phyloP scores from a whole-genome alignment of 2,113 vertebrate species.

The Megaleporinus macrocephalus region DNA sequence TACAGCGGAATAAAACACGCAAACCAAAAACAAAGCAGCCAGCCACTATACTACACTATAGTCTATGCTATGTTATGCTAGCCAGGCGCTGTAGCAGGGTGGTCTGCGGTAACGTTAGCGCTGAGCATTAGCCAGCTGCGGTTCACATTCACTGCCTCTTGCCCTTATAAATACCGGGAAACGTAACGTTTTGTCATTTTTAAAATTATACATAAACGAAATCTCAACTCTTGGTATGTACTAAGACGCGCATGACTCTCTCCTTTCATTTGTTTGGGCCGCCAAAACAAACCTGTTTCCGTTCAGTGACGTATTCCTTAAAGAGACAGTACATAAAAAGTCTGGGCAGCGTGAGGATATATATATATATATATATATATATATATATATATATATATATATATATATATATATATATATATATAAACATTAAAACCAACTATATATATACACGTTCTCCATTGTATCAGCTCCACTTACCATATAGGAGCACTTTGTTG shows the following conservation, averaged over 20 bases:
- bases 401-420: too few species aligned
- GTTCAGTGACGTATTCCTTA: constrained; percentile 12
- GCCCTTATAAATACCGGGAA: background rate
- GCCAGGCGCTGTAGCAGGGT: background rate
- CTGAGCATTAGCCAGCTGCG: background rate
- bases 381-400: too few species aligned
- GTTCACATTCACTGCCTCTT: background rate
- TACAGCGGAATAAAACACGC: background rate
- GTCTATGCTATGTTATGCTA: constrained; percentile 7
- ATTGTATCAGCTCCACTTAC: too few species aligned
- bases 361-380: too few species aligned
- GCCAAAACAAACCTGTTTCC: constrained; percentile 12
- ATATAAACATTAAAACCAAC: too few species aligned
- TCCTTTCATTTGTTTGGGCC: constrained; percentile 21
- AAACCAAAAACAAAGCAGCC: background rate
- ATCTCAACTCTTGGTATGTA: too few species aligned
- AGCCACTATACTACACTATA: background rate
- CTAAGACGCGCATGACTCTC: background rate
- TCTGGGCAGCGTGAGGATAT: background rate
- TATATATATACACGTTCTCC: too few species aligned
- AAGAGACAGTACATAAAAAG: constrained; percentile 10
- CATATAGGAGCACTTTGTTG: too few species aligned
- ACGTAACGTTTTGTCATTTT: background rate
- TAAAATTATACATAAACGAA: background rate
- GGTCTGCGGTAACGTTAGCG: background rate